Conservation (phyloP, 2,888 invertebrate genomes). For the Camptogramma bilineatum region DNA sequence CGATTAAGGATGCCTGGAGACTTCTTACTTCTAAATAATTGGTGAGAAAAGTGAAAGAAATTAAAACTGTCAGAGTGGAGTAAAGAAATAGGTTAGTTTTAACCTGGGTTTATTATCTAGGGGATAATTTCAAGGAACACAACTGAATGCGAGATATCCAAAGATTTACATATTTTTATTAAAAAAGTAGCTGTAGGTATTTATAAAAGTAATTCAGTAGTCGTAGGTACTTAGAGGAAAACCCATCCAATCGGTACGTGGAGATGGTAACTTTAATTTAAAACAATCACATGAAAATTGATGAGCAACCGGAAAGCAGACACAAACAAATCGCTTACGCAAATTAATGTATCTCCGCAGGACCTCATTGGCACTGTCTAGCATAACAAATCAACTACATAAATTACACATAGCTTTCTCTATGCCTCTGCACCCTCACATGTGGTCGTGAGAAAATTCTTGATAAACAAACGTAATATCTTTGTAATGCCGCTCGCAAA, state of each 20-base stretch:
- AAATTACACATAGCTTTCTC: conserved; percentile 57
- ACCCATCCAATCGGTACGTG: background rate
- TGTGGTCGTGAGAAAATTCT: conserved; percentile 76
- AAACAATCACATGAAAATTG: conserved; percentile 29
- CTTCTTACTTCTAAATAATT: conserved; percentile 8
- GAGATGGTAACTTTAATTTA: conserved; percentile 1
- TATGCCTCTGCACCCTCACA: conserved; percentile 60
- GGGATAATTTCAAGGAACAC: too few species aligned
- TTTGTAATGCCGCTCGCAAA: conserved; percentile 65
- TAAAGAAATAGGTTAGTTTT: background rate
- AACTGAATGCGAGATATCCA: too few species aligned
- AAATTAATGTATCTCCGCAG: conserved; percentile 38
- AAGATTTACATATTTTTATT: too few species aligned
- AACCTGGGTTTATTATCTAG: too few species aligned
- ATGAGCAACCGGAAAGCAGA: conserved; percentile 36
- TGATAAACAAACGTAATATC: conserved; percentile 66
- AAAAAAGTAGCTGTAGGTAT: too few species aligned
- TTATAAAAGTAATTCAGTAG: background rate
- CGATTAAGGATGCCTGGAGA: conserved; percentile 50
- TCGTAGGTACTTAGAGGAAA: background rate
- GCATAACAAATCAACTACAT: conserved; percentile 42
- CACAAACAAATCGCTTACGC: conserved; percentile 43
- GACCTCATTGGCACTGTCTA: conserved; percentile 39
- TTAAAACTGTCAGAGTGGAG: background rate
- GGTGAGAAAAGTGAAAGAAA: background rate